Evolutionary conservation across 2,113 vertebrate species (phyloP).

Genomic region (Bubalus kerabau): DNA sequence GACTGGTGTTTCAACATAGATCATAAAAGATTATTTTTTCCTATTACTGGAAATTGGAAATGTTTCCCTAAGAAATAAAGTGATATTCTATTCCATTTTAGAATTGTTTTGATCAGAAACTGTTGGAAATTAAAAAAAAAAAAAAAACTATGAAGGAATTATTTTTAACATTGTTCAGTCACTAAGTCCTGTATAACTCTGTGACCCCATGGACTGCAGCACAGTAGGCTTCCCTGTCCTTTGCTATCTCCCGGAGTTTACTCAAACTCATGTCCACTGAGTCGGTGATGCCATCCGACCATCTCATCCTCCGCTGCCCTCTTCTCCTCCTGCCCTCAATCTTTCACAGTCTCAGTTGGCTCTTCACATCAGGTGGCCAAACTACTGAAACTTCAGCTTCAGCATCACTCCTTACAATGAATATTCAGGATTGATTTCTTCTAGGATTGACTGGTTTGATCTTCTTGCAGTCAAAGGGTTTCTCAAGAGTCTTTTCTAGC

Average conservation of each 20-base stretch:
- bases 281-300: background rate
- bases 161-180: background rate
- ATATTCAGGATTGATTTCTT: background rate
- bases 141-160: constrained; percentile 3
- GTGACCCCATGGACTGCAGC: background rate
- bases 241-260: rapidly evolving
- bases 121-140: background rate
- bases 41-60: background rate
- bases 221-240: background rate
- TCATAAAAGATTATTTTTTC: background rate
- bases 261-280: background rate
- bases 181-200: background rate
- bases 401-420: background rate
- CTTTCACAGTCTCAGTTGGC: background rate
- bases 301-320: background rate
- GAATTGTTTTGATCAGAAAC: background rate
- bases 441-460: background rate
- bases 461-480: background rate
- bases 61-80: background rate
- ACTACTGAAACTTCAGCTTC: background rate
- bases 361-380: background rate
- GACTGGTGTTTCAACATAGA: background rate
- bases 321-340: background rate
- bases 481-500: background rate
- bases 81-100: background rate